Evolutionary conservation across 2,888 invertebrate species (phyloP).

Genomic region (Cantharis rustica): DNA sequence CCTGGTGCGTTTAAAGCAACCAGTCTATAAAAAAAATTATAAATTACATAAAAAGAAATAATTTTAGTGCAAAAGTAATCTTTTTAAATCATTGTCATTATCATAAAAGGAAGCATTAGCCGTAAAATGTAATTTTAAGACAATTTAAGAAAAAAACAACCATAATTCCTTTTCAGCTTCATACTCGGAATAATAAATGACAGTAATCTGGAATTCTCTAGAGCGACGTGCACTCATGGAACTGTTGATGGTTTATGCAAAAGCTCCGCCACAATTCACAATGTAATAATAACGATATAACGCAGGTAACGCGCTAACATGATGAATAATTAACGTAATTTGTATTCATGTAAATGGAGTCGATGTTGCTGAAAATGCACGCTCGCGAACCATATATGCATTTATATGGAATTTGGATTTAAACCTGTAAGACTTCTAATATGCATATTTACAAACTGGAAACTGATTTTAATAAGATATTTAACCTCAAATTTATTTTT

Average conservation of each 20-base stretch:
- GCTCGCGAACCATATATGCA: background rate
- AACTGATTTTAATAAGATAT: background rate
- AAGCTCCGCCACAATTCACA: constrained; percentile 39
- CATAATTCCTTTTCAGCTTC: constrained; percentile 12
- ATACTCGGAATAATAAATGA: constrained; percentile 21
- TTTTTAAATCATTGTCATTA: background rate
- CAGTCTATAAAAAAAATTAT: background rate
- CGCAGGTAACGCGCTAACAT: constrained; percentile 43
- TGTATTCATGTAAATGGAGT: constrained; percentile 45
- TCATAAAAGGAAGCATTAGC: background rate
- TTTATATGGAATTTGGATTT: background rate
- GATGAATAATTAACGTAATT: constrained; percentile 51
- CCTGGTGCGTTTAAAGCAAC: background rate
- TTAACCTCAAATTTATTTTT: background rate
- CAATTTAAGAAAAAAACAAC: background rate
- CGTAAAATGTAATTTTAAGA: background rate
- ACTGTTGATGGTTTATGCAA: constrained; percentile 31
- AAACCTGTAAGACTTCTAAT: background rate
- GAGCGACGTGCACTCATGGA: constrained; percentile 25
- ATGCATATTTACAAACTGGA: background rate
- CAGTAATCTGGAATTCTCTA: constrained; percentile 19
- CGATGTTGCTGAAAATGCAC: constrained; percentile 20
- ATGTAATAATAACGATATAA: constrained; percentile 44
- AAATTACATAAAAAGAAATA: background rate
- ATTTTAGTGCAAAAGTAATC: background rate